Conservation (phyloP, 2,888 invertebrate species). For the Sepioteuthis lessoniana region DNA sequence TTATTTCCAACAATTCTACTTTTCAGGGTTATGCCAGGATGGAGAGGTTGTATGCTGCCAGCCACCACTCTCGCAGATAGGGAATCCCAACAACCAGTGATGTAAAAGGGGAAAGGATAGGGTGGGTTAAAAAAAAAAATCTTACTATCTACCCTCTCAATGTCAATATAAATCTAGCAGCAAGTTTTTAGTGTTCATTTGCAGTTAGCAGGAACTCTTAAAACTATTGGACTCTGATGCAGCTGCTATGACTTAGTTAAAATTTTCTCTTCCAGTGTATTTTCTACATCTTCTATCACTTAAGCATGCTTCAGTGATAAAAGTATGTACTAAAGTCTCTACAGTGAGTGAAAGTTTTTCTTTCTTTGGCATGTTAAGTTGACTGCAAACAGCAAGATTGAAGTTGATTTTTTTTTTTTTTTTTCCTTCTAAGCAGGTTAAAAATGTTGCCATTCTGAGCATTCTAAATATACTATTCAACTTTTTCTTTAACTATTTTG, state of each 20-base stretch:
- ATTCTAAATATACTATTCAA: background rate
- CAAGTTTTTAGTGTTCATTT: slow-evolving; percentile 33
- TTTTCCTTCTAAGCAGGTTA: background rate
- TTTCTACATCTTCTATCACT: background rate
- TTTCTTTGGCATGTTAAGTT: background rate
- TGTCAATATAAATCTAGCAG: background rate
- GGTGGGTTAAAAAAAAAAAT: background rate
- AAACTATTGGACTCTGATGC: background rate
- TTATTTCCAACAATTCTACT: slow-evolving; percentile 41
- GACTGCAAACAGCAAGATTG: background rate
- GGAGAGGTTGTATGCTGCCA: slow-evolving; percentile 10
- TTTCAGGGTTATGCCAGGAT: slow-evolving; percentile 45
- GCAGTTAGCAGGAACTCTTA: background rate
- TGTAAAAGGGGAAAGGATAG: background rate
- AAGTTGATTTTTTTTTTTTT: background rate
- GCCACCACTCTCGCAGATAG: slow-evolving; percentile 13
- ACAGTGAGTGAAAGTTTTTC: slow-evolving; percentile 6
- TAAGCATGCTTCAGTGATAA: background rate
- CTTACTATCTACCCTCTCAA: background rate
- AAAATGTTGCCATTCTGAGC: slow-evolving; percentile 8
- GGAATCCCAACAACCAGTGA: background rate
- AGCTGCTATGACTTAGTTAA: slow-evolving; percentile 6
- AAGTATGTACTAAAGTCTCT: background rate
- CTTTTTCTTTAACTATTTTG: background rate
- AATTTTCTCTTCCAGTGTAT: slow-evolving; percentile 4